A percentile compares a stretch with the other conserved stretches of the same genome.
Evolutionary conservation across 2,888 invertebrate genomes (phyloP).

Genomic region (Hoplodrina blanda): DNA sequence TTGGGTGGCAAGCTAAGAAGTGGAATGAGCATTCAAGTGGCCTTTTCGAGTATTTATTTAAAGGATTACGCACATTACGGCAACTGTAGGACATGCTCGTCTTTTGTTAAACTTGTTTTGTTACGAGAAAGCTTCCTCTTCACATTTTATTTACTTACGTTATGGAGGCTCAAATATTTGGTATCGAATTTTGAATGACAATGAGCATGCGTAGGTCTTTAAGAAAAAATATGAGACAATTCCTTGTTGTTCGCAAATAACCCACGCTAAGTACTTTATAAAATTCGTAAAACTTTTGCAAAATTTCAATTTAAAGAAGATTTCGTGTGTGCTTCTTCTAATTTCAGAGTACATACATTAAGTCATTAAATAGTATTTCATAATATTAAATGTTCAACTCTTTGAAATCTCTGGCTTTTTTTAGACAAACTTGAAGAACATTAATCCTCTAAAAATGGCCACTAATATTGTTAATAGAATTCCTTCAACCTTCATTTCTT

Average conservation of each 20-base stretch:
- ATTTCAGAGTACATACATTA: neutral
- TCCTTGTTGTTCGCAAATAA: conserved; percentile 13
- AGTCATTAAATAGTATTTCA: neutral
- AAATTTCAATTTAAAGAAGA: neutral
- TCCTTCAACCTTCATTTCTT: conserved; percentile 44
- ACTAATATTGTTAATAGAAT: conserved; percentile 56
- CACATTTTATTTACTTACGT: conserved; percentile 62
- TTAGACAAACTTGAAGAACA: neutral
- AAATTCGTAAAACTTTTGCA: neutral
- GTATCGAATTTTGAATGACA: conserved; percentile 55
- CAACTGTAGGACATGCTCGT: conserved; percentile 66
- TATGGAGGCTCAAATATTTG: conserved; percentile 58
- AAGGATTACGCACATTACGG: conserved; percentile 84
- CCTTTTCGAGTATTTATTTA: conserved; percentile 82
- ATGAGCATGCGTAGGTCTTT: conserved; percentile 29
- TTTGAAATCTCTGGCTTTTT: neutral
- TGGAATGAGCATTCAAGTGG: conserved; percentile 74
- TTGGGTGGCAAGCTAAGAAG: conserved; percentile 77
- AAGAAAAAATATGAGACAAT: conserved; percentile 28
- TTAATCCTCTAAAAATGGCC: conserved; percentile 38
- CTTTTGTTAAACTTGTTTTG: conserved; percentile 76
- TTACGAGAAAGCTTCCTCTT: conserved; percentile 69
- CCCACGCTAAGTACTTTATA: neutral
- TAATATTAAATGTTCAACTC: neutral
- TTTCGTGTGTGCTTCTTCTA: neutral